Evolutionary conservation across 30 jellyfish, hydroid and myxozoan genomes (phyloP).

Genomic region (Aurelia aurita): DNA sequence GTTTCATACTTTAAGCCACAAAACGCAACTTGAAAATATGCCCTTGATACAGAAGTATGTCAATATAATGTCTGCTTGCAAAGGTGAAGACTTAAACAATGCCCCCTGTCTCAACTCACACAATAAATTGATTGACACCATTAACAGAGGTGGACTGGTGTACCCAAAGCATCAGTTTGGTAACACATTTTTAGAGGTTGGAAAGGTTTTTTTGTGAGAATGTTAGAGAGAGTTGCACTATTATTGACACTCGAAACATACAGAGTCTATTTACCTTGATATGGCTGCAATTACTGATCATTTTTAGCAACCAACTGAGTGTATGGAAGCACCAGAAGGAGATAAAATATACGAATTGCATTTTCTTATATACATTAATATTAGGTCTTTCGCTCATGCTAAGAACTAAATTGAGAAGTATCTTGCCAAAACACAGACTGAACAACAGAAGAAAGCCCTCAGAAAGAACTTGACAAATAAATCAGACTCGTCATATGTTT

Average conservation of each 20-base stretch:
- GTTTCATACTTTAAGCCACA: background rate
- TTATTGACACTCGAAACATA: background rate
- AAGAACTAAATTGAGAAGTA: slow-evolving; percentile 7
- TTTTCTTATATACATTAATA: background rate
- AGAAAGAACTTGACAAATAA: slow-evolving; percentile 1
- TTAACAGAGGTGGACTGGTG: slow-evolving; percentile 2
- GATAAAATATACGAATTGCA: background rate
- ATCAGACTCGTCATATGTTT: too few relatives aligned
- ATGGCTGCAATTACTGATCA: background rate
- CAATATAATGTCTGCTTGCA: background rate
- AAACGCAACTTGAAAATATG: background rate
- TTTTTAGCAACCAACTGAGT: background rate
- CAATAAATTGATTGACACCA: slow-evolving; percentile 5
- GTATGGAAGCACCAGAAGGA: background rate
- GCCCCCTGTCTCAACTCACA: too few relatives aligned
- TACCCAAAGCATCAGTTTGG: slow-evolving; percentile 11
- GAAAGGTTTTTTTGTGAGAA: background rate
- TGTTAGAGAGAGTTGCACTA: background rate
- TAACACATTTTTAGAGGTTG: background rate
- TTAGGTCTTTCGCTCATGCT: slow-evolving; percentile 19
- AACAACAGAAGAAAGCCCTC: slow-evolving; percentile 1
- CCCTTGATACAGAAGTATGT: background rate
- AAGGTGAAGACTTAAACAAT: background rate
- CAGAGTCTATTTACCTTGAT: background rate
- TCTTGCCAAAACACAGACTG: background rate